Conservation (phyloP, 2,113 vertebrate genomes). For the Melanostigma gelatinosum region DNA sequence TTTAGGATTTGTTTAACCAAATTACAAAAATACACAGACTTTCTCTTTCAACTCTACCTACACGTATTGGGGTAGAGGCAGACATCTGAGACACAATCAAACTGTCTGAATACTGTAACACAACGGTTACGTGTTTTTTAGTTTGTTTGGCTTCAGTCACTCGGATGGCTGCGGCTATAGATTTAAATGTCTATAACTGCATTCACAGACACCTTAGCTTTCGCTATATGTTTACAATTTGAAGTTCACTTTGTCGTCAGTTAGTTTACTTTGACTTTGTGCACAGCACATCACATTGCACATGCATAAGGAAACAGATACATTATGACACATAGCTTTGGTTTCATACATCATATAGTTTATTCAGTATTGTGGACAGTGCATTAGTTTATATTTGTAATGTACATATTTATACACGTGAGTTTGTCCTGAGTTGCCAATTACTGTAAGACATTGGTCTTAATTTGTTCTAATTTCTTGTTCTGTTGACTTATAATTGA, state of each 20-base stretch:
- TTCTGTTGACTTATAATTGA: no score
- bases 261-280: background rate
- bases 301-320: background rate
- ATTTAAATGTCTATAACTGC: no score
- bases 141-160: no score
- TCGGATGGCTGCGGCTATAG: no score
- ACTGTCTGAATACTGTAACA: background rate
- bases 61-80: background rate
- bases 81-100: background rate
- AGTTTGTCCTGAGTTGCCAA: background rate
- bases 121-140: no score
- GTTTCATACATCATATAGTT: background rate
- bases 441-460: no score
- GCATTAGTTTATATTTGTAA: background rate
- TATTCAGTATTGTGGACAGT: background rate
- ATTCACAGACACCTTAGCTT: background rate
- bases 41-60: background rate
- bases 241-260: background rate
- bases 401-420: background rate
- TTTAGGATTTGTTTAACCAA: background rate
- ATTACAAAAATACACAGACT: background rate
- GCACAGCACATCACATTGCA: background rate
- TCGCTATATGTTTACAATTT: background rate
- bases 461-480: no score
- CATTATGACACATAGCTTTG: background rate